Percentiles rank a stretch among this genome's conserved stretches.
Conservation (phyloP, 2,888 invertebrate species). For the Euproctis similis region DNA sequence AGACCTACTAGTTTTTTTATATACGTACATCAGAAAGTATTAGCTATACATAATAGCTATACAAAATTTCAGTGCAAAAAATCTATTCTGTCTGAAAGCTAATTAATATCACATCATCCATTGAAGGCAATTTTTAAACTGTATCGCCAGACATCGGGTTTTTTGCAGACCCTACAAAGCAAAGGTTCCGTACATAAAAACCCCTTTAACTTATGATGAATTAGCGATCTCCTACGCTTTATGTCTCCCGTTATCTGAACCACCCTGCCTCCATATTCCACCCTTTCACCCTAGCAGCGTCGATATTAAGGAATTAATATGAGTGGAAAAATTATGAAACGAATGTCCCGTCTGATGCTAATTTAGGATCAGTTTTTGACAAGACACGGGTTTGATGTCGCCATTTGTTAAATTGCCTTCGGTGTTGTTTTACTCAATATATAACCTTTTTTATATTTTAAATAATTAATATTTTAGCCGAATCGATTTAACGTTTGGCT, state of each 20-base stretch:
- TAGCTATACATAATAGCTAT: too few species aligned
- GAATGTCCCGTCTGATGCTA: slow-evolving; percentile 26
- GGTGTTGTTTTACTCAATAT: background rate
- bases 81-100: slow-evolving; percentile 43
- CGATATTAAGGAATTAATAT: slow-evolving; percentile 72
- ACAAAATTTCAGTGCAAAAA: too few species aligned
- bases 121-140: slow-evolving; percentile 53
- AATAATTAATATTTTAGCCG: too few species aligned
- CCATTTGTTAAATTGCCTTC: slow-evolving; percentile 5
- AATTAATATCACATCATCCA: slow-evolving; percentile 57
- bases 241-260: slow-evolving; percentile 70
- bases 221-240: slow-evolving; percentile 75
- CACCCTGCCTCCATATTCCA: slow-evolving; percentile 31
- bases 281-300: slow-evolving; percentile 37
- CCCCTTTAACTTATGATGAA: slow-evolving; percentile 77
- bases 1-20: too few species aligned
- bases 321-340: slow-evolving; percentile 59
- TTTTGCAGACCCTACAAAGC: slow-evolving; percentile 63
- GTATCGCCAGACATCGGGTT: slow-evolving; percentile 48
- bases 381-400: slow-evolving; percentile 3
- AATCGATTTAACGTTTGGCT: too few species aligned
- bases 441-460: too few species aligned
- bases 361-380: slow-evolving; percentile 15
- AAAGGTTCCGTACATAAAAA: slow-evolving; percentile 66
- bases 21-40: too few species aligned